Evolutionary conservation across 2,113 vertebrate species (phyloP).

Genomic region (Bungarus multicinctus): DNA sequence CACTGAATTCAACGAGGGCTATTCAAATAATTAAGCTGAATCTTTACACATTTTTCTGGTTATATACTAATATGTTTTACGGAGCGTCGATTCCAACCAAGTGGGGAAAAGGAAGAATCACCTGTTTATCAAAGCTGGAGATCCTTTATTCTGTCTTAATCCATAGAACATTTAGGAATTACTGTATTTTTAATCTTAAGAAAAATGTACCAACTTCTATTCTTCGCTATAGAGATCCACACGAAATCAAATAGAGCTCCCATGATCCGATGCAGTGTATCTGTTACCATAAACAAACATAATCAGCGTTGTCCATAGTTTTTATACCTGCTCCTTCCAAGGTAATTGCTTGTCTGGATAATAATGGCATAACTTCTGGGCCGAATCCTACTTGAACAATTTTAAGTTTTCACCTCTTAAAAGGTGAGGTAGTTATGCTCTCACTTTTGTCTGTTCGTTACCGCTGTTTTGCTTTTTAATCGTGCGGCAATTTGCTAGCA

Average conservation of each 20-base stretch:
- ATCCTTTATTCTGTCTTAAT: not conserved
- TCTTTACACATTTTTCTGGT: not conserved
- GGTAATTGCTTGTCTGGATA: too few species aligned
- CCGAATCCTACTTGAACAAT: not conserved
- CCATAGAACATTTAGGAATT: not conserved
- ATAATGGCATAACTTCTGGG: not conserved
- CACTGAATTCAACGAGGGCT: not conserved
- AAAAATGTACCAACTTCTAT: not conserved
- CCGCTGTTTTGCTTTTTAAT: not conserved
- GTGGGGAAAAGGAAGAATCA: not conserved
- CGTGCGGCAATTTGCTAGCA: not conserved
- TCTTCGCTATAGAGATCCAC: not conserved
- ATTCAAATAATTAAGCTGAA: not conserved
- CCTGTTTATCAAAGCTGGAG: not conserved
- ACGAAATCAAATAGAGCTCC: not conserved
- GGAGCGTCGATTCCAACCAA: not conserved
- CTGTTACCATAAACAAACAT: not conserved
- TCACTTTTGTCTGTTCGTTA: not conserved
- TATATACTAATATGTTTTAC: not conserved
- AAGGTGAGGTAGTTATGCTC: not conserved
- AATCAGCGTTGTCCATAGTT: not conserved
- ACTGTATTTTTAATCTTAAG: not conserved
- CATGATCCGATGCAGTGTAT: not conserved
- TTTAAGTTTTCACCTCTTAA: not conserved
- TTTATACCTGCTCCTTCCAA: not conserved